Base-by-base conservation (phyloP, 2,797 vertebrate genomes). In the Perodicticus potto region DNA sequence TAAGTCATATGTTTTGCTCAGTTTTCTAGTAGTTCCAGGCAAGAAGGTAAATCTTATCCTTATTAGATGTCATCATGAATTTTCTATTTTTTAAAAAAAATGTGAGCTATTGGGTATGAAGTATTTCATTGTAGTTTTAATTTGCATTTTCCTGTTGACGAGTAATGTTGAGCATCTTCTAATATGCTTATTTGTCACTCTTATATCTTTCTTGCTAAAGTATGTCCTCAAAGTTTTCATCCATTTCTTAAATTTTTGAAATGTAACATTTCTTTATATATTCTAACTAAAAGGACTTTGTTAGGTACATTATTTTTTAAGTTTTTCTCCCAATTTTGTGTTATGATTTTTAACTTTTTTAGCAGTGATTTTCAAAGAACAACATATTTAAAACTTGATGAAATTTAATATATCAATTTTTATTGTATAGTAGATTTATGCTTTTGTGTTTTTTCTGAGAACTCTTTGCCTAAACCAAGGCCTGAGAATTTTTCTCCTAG, bases 331-430 rank as follows among this genome's bases (percentile, higher is more conserved):
- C 17, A 85, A 45, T 83, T 87, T 93, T 93, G 83, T 3, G 82
- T 4, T 73, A 8, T 53, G 14, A 34, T 5, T 70, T 95, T 94
- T 67, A 13, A 89, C 27, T 90, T 84, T 84, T 49, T 43, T 49
- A 59, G 1, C 37, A 37, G 13, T 76, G 32, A 57, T 85, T 82
- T 61, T 74, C 55, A 93, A 94, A 63, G 37, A 61, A 55, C 70
- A 78, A 88, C 43, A 32, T 80, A 70, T 77, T 73, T 86, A 57
- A 77, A 95, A 76, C 84, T 80, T 93, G 69, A 69, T 91, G 40
- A 88, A 43, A 7, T 91, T 85, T 92, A 82, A 49, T 40, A 81
- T 16, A 55, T 63, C 14, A 74, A 23, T 63, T 53, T 67, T 74
- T 69, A 40, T 82, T 70, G 82, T 63, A 25, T 72, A 23, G 17